phyloP scores from a whole-genome alignment of 2,888 invertebrate species.

The Xylota sylvarum region DNA sequence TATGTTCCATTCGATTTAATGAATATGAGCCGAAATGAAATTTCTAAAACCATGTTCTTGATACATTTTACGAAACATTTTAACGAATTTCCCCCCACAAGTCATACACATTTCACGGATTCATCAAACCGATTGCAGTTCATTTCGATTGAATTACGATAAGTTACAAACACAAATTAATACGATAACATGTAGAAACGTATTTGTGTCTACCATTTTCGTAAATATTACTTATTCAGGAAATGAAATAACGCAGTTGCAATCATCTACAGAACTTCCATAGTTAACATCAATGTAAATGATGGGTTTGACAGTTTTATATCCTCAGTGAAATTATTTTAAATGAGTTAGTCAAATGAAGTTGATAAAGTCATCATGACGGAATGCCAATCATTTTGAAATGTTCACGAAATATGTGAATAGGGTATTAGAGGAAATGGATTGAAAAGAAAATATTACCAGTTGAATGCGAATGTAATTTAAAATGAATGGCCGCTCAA shows the following conservation, averaged over 20 bases:
- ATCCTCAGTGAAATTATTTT: conserved; percentile 16
- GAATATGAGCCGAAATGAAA: not conserved
- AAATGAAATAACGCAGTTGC: conserved; percentile 1
- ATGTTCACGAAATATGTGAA: not conserved
- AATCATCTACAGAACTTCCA: conserved; percentile 6
- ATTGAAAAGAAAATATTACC: not conserved
- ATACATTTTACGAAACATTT: not conserved
- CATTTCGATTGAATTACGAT: not conserved
- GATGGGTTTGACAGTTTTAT: conserved; percentile 26
- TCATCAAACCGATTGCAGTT: conserved; percentile 16
- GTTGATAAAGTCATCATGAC: not conserved
- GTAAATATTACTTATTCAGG: not conserved
- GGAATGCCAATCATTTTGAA: not conserved
- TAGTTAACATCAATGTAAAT: not conserved
- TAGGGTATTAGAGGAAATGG: not conserved
- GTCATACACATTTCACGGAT: not conserved
- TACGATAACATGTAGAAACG: not conserved
- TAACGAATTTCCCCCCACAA: not conserved
- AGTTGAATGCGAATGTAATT: too few species aligned
- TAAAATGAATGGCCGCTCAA: too few species aligned
- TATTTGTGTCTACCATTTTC: not conserved
- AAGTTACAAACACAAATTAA: conserved; percentile 2
- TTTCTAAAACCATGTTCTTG: not conserved
- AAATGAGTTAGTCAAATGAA: not conserved
- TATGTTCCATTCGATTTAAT: not conserved